A percentile compares a stretch with the other conserved stretches of the same genome.
Conservation (phyloP, 2,797 vertebrate species). For the Argentina silus region DNA sequence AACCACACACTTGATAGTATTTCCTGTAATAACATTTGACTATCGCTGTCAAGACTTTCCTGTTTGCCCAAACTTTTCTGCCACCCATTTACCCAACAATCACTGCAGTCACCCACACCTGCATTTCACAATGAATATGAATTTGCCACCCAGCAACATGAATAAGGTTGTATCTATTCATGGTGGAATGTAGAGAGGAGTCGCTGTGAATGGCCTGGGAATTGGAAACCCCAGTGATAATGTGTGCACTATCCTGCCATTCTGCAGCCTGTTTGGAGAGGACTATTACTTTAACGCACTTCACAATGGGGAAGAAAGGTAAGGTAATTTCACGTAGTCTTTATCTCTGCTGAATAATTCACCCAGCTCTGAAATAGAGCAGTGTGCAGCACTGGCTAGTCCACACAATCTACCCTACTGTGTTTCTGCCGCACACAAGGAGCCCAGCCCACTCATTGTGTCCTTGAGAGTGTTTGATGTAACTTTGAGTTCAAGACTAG, state of each 20-base stretch:
- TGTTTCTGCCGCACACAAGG: background rate
- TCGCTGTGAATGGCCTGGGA: slow-evolving; percentile 6
- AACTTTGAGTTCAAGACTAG: no score
- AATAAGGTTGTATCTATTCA: slow-evolving; percentile 25
- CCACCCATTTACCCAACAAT: slow-evolving; percentile 26
- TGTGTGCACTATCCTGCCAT: slow-evolving; percentile 29
- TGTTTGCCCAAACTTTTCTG: background rate
- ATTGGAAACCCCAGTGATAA: slow-evolving; percentile 30
- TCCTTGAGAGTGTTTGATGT: background rate
- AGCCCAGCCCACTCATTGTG: background rate
- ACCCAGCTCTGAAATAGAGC: slow-evolving; percentile 13
- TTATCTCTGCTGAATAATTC: slow-evolving; percentile 53
- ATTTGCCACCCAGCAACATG: slow-evolving; percentile 4
- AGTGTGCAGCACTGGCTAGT: background rate
- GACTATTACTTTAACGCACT: slow-evolving; percentile 51
- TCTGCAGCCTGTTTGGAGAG: slow-evolving; percentile 39
- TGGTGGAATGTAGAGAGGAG: slow-evolving; percentile 2
- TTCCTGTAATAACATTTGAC: slow-evolving; percentile 18
- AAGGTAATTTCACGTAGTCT: slow-evolving; percentile 40
- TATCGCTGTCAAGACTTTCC: background rate
- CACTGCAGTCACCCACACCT: slow-evolving; percentile 18
- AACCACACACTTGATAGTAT: background rate
- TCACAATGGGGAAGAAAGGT: slow-evolving; percentile 41
- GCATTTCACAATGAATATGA: slow-evolving; percentile 9
- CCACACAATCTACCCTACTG: background rate